Evolutionary conservation across 2,888 invertebrate genomes (phyloP).

Genomic region (Sympetrum striolatum): DNA sequence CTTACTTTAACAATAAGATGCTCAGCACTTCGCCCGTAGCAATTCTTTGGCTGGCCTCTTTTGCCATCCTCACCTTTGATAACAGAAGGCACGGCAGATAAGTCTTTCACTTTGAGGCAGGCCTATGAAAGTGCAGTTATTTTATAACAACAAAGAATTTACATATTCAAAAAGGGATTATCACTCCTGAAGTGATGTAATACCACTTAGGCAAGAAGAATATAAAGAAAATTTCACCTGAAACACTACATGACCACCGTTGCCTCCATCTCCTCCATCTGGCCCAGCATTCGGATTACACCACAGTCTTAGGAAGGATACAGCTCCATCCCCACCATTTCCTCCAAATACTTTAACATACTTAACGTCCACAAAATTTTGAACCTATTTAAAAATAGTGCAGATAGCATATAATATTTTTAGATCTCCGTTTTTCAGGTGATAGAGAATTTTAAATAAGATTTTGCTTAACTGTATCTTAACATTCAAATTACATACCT

Average conservation of each 20-base stretch:
- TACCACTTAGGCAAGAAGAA: neutral
- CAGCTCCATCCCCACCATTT: constrained; percentile 90
- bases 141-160: neutral
- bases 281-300: constrained; percentile 91
- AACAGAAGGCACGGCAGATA: constrained; percentile 70
- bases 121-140: constrained; percentile 61
- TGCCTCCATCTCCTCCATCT: constrained; percentile 96
- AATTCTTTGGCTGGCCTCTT: constrained; percentile 75
- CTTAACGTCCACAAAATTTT: constrained; percentile 76
- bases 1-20: constrained; percentile 69
- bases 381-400: constrained; percentile 57
- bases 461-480: neutral
- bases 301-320: constrained; percentile 84
- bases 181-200: neutral
- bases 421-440: neutral
- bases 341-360: constrained; percentile 77
- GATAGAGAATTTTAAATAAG: constrained; percentile 50
- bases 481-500: constrained; percentile 54
- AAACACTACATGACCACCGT: constrained; percentile 93
- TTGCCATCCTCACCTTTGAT: constrained; percentile 74
- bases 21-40: constrained; percentile 80
- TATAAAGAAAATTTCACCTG: constrained; percentile 58
- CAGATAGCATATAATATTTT: neutral
- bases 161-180: neutral
- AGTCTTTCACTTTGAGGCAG: constrained; percentile 70